phyloP scores from a whole-genome alignment of 1,140 invertebrate genomes.

The Leptonema lineaticorne region DNA sequence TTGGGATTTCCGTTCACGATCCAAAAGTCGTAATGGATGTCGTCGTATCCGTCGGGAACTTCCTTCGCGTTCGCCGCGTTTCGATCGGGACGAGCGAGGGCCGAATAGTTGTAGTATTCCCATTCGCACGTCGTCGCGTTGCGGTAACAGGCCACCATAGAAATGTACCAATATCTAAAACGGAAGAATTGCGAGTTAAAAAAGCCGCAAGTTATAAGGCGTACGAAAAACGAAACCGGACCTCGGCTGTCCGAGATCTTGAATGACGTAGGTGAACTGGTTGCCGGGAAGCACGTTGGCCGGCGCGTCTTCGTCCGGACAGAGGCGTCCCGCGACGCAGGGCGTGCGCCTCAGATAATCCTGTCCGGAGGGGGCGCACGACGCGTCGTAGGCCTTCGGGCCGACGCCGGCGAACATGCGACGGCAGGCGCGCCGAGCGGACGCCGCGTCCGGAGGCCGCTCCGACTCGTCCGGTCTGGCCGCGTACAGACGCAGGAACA shows the following conservation, averaged over 20 bases:
- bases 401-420: conserved; percentile 84
- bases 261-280: conserved; percentile 93
- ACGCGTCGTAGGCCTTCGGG: conserved; percentile 77
- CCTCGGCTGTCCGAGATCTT: conserved; percentile 86
- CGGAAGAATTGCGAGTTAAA: conserved; percentile 7
- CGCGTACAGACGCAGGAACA: conserved; percentile 87
- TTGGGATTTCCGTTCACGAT: conserved; percentile 95
- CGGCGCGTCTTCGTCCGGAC: conserved; percentile 83
- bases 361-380: conserved; percentile 77
- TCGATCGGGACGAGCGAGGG: conserved; percentile 29
- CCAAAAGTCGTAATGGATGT: conserved; percentile 90
- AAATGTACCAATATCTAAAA: conserved; percentile 92
- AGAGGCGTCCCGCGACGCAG: conserved; percentile 75
- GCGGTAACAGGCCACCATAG: conserved; percentile 88
- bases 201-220: background rate
- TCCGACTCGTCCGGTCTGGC: conserved; percentile 59
- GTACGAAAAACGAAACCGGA: too few species aligned
- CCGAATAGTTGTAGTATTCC: conserved; percentile 65
- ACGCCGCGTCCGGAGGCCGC: conserved; percentile 53
- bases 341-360: conserved; percentile 89
- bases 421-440: conserved; percentile 65
- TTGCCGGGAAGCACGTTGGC: conserved; percentile 81
- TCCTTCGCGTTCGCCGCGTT: conserved; percentile 26
- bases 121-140: conserved; percentile 77
- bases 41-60: conserved; percentile 47